Percentiles rank a stretch among this genome's conserved stretches.
These are phyloP conservation scores for Lota lota DNA, from an alignment of 2,113 vertebrate genomes.

Conservation along the genomic window DNA sequence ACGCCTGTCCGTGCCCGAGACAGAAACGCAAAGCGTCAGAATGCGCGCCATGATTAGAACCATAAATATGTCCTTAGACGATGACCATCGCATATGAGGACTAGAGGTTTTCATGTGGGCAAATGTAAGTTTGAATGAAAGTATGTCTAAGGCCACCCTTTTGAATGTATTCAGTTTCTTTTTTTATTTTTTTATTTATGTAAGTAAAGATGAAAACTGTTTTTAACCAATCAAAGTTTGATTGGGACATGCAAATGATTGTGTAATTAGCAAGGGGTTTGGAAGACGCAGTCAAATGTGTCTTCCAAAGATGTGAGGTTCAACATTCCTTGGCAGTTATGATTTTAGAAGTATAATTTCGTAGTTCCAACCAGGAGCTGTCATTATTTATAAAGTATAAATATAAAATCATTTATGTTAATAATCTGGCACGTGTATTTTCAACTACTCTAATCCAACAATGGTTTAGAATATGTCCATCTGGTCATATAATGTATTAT, in stretches of 20 bases:
- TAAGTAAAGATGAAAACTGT: slow-evolving; percentile 8
- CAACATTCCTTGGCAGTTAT: neutral
- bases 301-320: slow-evolving; percentile 7
- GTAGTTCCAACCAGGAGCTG: neutral
- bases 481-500: neutral
- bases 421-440: neutral
- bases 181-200: neutral
- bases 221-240: slow-evolving; percentile 19
- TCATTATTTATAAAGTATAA: neutral
- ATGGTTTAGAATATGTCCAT: neutral
- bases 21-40: slow-evolving; percentile 22
- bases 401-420: neutral
- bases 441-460: neutral
- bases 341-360: neutral
- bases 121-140: slow-evolving; percentile 1
- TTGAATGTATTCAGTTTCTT: slow-evolving; percentile 53
- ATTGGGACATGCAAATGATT: slow-evolving; percentile 51
- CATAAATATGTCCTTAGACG: neutral
- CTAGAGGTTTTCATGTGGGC: slow-evolving; percentile 15
- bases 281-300: slow-evolving; percentile 2
- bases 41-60: slow-evolving; percentile 49
- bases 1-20: too few species aligned
- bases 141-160: slow-evolving; percentile 13
- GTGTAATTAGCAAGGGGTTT: slow-evolving; percentile 41
- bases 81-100: slow-evolving; percentile 17